A percentile compares a stretch with the other conserved stretches of the same genome.
Conservation (phyloP, 2,888 invertebrate species). For the Strigamia transsilvanica region DNA sequence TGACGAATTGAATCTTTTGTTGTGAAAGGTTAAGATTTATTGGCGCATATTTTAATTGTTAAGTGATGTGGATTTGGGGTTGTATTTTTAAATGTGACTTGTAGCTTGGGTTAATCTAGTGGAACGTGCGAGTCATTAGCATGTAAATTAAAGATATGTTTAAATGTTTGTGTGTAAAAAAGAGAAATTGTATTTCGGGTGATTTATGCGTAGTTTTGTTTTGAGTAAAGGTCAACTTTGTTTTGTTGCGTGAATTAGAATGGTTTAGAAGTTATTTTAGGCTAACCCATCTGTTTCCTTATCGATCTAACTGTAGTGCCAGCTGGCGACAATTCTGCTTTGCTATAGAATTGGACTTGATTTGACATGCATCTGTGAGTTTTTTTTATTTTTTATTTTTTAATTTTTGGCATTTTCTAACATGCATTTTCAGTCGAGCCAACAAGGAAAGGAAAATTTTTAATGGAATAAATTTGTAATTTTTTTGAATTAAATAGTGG, state of each 20-base stretch:
- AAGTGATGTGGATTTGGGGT: neutral
- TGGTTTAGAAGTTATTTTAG: neutral
- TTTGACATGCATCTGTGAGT: conserved; percentile 26
- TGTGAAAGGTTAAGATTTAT: conserved; percentile 24
- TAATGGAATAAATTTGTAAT: conserved; percentile 26
- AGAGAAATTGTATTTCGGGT: neutral
- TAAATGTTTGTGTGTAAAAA: neutral
- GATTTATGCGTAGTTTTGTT: neutral
- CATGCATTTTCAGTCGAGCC: conserved; percentile 16
- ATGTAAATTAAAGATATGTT: conserved; percentile 14
- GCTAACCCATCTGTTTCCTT: conserved; percentile 12
- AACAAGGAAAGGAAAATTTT: conserved; percentile 15
- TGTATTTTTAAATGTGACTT: conserved; percentile 9
- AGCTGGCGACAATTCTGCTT: conserved; percentile 26
- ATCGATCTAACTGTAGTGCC: conserved; percentile 25
- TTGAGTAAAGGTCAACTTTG: neutral
- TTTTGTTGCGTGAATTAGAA: neutral
- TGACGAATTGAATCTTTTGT: neutral
- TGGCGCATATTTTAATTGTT: conserved; percentile 19
- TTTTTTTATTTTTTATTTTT: neutral
- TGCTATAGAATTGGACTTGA: conserved; percentile 21
- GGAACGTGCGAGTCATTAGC: conserved; percentile 24
- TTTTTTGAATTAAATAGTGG: conserved; percentile 7
- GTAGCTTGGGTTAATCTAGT: neutral
- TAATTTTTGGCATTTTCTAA: neutral